A percentile compares a stretch with the other conserved stretches of the same genome.
These are phyloP conservation scores for Leptestheria dahalacensis DNA, from an alignment of 1,140 invertebrate genomes.

Conservation along the genomic window DNA sequence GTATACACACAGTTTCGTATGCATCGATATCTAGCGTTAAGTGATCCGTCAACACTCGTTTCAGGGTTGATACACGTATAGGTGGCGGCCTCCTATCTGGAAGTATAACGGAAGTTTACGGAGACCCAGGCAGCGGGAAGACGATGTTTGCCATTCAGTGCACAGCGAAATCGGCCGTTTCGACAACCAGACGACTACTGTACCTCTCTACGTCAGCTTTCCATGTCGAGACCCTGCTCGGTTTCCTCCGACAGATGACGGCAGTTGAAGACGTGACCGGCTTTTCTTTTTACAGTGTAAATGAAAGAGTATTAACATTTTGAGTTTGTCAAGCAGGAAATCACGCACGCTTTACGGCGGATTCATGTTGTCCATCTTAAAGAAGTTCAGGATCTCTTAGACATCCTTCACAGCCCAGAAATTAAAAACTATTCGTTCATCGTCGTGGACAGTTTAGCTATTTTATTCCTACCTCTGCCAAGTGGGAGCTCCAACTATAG, in stretches of 20 bases:
- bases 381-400: neutral
- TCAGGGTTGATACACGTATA: conserved; percentile 2
- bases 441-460: conserved; percentile 8
- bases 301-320: neutral
- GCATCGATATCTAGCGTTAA: neutral
- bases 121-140: conserved; percentile 5
- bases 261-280: neutral
- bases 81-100: conserved; percentile 6
- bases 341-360: neutral
- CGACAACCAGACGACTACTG: neutral
- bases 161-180: neutral
- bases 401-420: neutral
- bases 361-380: neutral
- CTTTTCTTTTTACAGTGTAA: neutral
- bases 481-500: neutral
- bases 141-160: neutral
- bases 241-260: neutral
- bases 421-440: neutral
- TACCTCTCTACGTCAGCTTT: conserved; percentile 4
- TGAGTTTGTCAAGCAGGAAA: neutral
- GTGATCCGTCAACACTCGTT: neutral
- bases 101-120: conserved; percentile 9
- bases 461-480: neutral
- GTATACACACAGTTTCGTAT: neutral
- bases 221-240: neutral